Evolutionary conservation across 2,888 invertebrate genomes (phyloP).

Genomic region (Hecatera dysodea): DNA sequence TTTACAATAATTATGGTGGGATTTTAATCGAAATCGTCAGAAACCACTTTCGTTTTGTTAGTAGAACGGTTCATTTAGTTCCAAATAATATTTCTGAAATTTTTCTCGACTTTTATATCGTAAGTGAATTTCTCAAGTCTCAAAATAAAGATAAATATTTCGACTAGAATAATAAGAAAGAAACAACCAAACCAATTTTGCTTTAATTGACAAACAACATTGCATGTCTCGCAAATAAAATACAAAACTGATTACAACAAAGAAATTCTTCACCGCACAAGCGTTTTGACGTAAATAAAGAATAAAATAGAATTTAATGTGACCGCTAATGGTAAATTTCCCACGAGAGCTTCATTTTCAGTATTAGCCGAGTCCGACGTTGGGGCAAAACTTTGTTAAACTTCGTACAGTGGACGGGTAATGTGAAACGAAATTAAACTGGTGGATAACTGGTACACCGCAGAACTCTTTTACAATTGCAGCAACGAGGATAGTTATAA

Average conservation of each 20-base stretch:
- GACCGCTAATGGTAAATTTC: conserved; percentile 86
- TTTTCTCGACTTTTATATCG: neutral
- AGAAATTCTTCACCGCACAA: conserved; percentile 64
- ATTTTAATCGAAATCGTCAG: too few species aligned
- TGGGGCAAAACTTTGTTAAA: conserved; percentile 76
- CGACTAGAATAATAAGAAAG: neutral
- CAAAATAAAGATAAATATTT: too few species aligned
- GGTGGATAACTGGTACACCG: conserved; percentile 38
- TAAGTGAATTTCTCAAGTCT: neutral
- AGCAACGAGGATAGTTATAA: conserved; percentile 29
- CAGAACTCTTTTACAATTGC: conserved; percentile 30
- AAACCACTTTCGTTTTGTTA: too few species aligned
- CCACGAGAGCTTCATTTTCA: conserved; percentile 83
- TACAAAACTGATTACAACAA: conserved; percentile 32
- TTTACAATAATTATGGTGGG: neutral
- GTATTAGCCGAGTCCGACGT: conserved; percentile 69
- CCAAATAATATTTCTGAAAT: neutral
- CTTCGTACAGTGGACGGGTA: conserved; percentile 69
- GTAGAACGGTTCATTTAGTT: too few species aligned
- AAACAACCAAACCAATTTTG: neutral
- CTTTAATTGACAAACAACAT: conserved; percentile 20
- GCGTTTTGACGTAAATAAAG: conserved; percentile 76
- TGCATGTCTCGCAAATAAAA: conserved; percentile 26
- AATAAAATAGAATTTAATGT: conserved; percentile 84
- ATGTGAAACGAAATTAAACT: conserved; percentile 68